phyloP scores from a whole-genome alignment of 2,797 vertebrate species.

The Syncerus caffer region DNA sequence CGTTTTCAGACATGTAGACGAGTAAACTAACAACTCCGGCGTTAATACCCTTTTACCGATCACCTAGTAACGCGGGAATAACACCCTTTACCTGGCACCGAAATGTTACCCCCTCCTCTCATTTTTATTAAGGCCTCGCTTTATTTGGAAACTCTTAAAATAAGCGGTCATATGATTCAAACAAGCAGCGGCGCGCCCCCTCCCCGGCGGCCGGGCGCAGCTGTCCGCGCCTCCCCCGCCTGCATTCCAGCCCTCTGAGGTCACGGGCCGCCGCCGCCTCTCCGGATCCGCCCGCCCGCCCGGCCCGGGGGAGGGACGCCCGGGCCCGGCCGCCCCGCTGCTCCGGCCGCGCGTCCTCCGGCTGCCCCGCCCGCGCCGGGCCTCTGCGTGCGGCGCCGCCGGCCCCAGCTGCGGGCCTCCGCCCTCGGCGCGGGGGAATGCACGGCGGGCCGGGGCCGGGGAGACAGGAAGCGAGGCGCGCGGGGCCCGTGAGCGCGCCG shows the following conservation, averaged over 20 bases:
- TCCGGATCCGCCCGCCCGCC: slow-evolving; percentile 80
- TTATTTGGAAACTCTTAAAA: slow-evolving; percentile 81
- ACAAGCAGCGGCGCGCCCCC: slow-evolving; percentile 80
- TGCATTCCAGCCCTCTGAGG: slow-evolving; percentile 95
- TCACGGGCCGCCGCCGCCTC: slow-evolving; percentile 85
- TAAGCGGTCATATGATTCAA: slow-evolving; percentile 81
- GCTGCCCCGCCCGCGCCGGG: neutral
- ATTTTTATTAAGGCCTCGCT: slow-evolving; percentile 53
- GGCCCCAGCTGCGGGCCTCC: slow-evolving; percentile 21
- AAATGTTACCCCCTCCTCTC: neutral
- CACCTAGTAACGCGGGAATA: neutral
- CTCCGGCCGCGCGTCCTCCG: neutral
- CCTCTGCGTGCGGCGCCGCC: neutral
- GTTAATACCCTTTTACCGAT: neutral
- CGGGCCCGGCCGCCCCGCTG: slow-evolving; percentile 1
- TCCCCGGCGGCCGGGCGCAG: slow-evolving; percentile 80
- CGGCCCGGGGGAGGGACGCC: slow-evolving; percentile 58
- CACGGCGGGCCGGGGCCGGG: slow-evolving; percentile 69
- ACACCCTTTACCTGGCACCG: neutral
- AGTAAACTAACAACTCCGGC: neutral
- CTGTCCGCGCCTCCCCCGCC: slow-evolving; percentile 84
- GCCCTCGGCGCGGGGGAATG: slow-evolving; percentile 73
- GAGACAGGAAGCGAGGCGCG: slow-evolving; percentile 90
- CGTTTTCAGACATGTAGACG: neutral
- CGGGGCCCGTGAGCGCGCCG: slow-evolving; percentile 80